These are phyloP conservation scores for Solea solea DNA, from an alignment of 2,113 vertebrate genomes.

Conservation along the genomic window DNA sequence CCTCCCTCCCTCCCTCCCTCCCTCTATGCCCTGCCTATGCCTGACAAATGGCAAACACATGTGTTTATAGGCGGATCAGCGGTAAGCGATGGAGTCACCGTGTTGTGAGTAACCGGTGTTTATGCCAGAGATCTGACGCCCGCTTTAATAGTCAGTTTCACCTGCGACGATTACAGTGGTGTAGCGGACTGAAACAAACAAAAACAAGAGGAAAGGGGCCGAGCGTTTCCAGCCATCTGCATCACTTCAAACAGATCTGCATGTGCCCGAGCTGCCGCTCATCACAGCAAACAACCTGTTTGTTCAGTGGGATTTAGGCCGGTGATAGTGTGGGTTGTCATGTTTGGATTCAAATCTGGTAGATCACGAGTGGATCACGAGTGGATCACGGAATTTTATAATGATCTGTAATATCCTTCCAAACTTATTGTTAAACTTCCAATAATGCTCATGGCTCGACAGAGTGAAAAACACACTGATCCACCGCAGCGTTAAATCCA, in stretches of 20 bases:
- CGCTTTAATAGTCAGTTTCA: constrained; percentile 59
- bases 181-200: constrained; percentile 36
- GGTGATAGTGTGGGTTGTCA: background rate
- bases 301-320: constrained; percentile 13
- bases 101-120: constrained; percentile 61
- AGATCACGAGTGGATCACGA: background rate
- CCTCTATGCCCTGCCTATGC: background rate
- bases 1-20: background rate
- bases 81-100: constrained; percentile 37
- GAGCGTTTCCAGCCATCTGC: constrained; percentile 11
- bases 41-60: constrained; percentile 65
- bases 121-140: constrained; percentile 47
- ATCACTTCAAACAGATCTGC: constrained; percentile 37
- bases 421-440: too few relatives aligned
- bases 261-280: background rate
- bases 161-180: constrained; percentile 47
- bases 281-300: constrained; percentile 29
- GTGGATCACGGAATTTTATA: too few relatives aligned
- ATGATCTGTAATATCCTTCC: too few relatives aligned
- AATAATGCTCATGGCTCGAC: too few relatives aligned
- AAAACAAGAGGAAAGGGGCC: constrained; percentile 22
- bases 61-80: constrained; percentile 65
- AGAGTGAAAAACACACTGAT: too few relatives aligned
- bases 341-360: background rate
- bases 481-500: too few relatives aligned